Evolutionary conservation across 2,113 vertebrate genomes (phyloP).

Genomic region (Meleagris gallopavo): DNA sequence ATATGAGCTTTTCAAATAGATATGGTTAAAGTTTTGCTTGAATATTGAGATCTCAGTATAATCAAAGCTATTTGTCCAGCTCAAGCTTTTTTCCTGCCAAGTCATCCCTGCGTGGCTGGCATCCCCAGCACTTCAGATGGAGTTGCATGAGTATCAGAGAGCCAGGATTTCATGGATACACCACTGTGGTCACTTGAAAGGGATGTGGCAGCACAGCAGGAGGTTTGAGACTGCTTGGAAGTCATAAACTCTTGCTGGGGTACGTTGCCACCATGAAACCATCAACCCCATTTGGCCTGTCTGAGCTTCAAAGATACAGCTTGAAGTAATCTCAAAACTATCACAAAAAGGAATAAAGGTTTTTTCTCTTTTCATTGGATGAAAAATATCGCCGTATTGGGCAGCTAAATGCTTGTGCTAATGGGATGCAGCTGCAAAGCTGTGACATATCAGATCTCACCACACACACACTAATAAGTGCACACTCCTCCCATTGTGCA

Average conservation of each 20-base stretch:
- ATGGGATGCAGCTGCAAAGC: constrained; percentile 65
- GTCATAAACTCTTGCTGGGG: background rate
- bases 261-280: background rate
- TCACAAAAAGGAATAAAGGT: background rate
- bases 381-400: constrained; percentile 18
- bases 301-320: background rate
- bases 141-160: background rate
- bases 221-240: background rate
- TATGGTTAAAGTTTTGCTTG: background rate
- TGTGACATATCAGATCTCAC: constrained; percentile 33
- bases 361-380: background rate
- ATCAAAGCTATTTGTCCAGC: background rate
- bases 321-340: constrained; percentile 39
- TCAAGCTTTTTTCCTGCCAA: background rate
- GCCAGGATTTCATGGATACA: background rate
- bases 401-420: constrained; percentile 27
- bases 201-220: background rate
- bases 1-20: background rate
- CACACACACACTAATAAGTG: background rate
- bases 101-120: background rate
- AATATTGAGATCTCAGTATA: background rate
- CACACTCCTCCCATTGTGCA: background rate
- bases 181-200: background rate
- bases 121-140: background rate
- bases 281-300: background rate